These are phyloP conservation scores for Drosophila hydei DNA, from an alignment of 1,140 invertebrate genomes.

Conservation along the genomic window DNA sequence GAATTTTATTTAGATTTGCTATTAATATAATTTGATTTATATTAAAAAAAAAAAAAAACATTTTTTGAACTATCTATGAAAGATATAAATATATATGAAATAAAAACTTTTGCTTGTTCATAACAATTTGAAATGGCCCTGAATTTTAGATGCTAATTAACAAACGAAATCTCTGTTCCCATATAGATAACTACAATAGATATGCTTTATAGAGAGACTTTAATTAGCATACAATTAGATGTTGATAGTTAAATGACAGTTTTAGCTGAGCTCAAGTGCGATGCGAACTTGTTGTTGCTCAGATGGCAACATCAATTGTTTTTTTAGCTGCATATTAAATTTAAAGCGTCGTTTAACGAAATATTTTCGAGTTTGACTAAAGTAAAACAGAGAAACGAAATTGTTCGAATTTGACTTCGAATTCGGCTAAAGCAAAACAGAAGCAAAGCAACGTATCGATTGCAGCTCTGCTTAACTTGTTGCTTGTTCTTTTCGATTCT, in stretches of 20 bases:
- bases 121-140: slow-evolving; percentile 10
- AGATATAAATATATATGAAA: not conserved
- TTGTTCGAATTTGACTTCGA: not conserved
- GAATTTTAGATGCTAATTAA: slow-evolving; percentile 23
- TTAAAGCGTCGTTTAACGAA: slow-evolving; percentile 15
- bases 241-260: slow-evolving; percentile 4
- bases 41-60: too few species aligned
- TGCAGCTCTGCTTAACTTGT: slow-evolving; percentile 1
- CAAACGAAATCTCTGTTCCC: slow-evolving; percentile 9
- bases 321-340: slow-evolving; percentile 13
- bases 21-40: too few species aligned
- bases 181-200: slow-evolving; percentile 32
- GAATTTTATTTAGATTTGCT: too few species aligned
- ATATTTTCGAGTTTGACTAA: not conserved
- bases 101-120: too few species aligned
- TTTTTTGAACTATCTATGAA: not conserved
- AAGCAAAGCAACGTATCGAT: slow-evolving; percentile 17
- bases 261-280: not conserved
- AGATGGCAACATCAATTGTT: slow-evolving; percentile 1
- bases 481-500: slow-evolving; percentile 2
- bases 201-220: slow-evolving; percentile 7
- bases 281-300: not conserved
- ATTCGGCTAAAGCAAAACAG: slow-evolving; percentile 2
- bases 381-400: slow-evolving; percentile 2
- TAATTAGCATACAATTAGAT: slow-evolving; percentile 39